Evolutionary conservation across 1,140 invertebrate species (phyloP).

Genomic region (Heliconius eleuchia): DNA sequence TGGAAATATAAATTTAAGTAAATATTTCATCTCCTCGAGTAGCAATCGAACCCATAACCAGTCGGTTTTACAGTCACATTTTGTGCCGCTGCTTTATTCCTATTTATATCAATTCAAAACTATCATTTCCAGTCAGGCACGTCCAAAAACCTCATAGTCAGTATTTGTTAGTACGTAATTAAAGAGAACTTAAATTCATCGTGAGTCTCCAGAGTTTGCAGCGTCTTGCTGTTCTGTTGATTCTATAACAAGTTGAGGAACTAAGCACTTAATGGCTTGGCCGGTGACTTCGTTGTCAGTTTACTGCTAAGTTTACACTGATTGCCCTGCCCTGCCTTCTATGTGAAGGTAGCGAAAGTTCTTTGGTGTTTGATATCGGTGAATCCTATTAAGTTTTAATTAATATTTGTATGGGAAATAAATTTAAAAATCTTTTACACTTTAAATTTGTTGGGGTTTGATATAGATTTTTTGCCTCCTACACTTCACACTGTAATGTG

Average conservation of each 20-base stretch:
- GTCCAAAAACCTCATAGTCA: not conserved
- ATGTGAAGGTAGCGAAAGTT: slow-evolving; percentile 16
- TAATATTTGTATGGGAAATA: slow-evolving; percentile 1
- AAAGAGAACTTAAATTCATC: slow-evolving; percentile 18
- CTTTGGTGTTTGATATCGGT: not conserved
- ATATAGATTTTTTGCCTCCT: too few species aligned
- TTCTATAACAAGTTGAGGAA: slow-evolving; percentile 32
- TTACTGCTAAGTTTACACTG: slow-evolving; percentile 23
- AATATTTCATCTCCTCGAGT: too few species aligned
- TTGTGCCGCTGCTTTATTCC: too few species aligned
- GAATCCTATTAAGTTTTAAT: not conserved
- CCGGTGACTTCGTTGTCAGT: slow-evolving; percentile 28
- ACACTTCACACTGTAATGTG: too few species aligned
- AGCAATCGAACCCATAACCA: too few species aligned
- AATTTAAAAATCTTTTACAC: not conserved
- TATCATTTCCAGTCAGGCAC: not conserved
- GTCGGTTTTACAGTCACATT: too few species aligned
- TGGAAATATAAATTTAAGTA: too few species aligned
- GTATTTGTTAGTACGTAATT: slow-evolving; percentile 16
- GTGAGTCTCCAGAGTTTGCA: slow-evolving; percentile 17
- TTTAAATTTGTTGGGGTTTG: not conserved
- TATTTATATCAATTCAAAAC: too few species aligned
- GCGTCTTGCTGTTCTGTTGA: slow-evolving; percentile 24
- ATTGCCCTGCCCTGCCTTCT: slow-evolving; percentile 24
- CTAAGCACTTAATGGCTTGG: slow-evolving; percentile 28